A percentile compares a stretch with the other conserved stretches of the same genome.
These are phyloP conservation scores for Coilia nasus DNA, from an alignment of 2,797 vertebrate species.

Conservation along the genomic window DNA sequence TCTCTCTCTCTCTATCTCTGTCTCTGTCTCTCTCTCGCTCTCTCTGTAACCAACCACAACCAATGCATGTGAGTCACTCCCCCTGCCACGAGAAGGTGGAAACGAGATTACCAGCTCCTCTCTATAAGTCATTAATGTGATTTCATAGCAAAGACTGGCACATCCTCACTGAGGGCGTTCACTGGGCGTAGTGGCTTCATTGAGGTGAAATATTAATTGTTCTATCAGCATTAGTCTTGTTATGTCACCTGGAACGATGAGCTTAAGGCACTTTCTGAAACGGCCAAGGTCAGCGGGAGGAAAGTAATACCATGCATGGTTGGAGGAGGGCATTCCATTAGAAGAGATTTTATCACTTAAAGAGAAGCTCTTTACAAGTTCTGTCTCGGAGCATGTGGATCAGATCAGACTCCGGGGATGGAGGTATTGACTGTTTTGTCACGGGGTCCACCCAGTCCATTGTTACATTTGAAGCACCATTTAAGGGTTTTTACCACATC, in stretches of 20 bases:
- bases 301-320: conserved; percentile 75
- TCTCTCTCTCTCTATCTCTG: no score
- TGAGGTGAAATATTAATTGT: conserved; percentile 61
- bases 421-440: conserved; percentile 54
- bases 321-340: conserved; percentile 65
- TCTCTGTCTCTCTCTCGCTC: no score
- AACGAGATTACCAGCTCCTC: conserved; percentile 34
- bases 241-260: conserved; percentile 64
- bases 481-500: conserved; percentile 41
- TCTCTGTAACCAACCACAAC: conserved; percentile 28
- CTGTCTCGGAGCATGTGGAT: conserved; percentile 54
- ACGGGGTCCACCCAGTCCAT: conserved; percentile 48
- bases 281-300: conserved; percentile 69
- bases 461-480: conserved; percentile 46
- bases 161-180: conserved; percentile 39
- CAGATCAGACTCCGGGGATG: conserved; percentile 52
- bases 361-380: conserved; percentile 63
- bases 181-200: conserved; percentile 59
- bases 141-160: conserved; percentile 1
- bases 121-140: conserved; percentile 8
- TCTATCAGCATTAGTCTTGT: conserved; percentile 61
- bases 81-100: conserved; percentile 53
- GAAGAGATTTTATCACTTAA: conserved; percentile 71
- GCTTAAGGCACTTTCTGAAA: conserved; percentile 62
- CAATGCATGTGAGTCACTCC: conserved; percentile 39